Percentiles rank a stretch among this genome's conserved stretches.
Evolutionary conservation across 2,888 invertebrate species (phyloP).

Genomic region (Lepetodrilus schrolli): DNA sequence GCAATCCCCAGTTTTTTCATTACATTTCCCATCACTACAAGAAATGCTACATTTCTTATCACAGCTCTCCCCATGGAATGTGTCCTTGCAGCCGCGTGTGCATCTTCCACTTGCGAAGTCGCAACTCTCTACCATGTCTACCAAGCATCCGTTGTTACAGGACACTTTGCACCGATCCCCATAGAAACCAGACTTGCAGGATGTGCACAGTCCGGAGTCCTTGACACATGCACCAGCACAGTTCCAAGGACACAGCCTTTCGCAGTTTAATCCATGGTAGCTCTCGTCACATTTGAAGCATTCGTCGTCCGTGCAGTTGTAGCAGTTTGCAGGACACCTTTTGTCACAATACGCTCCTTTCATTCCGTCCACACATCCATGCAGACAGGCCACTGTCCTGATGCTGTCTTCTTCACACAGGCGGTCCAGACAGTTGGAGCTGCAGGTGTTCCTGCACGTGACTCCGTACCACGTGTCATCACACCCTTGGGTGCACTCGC

Average conservation of each 20-base stretch:
- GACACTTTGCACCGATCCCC: background rate
- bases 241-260: conserved; percentile 29
- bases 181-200: conserved; percentile 6
- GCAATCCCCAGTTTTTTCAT: conserved; percentile 44
- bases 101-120: conserved; percentile 29
- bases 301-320: conserved; percentile 9
- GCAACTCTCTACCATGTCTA: background rate
- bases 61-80: conserved; percentile 48
- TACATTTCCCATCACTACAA: conserved; percentile 43
- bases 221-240: conserved; percentile 40
- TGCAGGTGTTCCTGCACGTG: conserved; percentile 1
- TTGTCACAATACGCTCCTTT: conserved; percentile 14
- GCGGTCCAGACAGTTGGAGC: background rate
- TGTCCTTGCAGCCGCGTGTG: conserved; percentile 42
- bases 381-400: background rate
- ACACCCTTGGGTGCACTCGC: background rate
- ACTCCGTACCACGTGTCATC: background rate
- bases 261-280: conserved; percentile 46
- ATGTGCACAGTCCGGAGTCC: conserved; percentile 41
- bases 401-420: background rate
- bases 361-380: conserved; percentile 8
- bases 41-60: conserved; percentile 40
- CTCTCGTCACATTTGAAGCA: conserved; percentile 45
- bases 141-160: background rate
- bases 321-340: background rate